Percentiles rank a stretch among this genome's conserved stretches.
These are phyloP conservation scores for Brotula barbata DNA, from an alignment of 2,797 vertebrate genomes.

Conservation along the genomic window DNA sequence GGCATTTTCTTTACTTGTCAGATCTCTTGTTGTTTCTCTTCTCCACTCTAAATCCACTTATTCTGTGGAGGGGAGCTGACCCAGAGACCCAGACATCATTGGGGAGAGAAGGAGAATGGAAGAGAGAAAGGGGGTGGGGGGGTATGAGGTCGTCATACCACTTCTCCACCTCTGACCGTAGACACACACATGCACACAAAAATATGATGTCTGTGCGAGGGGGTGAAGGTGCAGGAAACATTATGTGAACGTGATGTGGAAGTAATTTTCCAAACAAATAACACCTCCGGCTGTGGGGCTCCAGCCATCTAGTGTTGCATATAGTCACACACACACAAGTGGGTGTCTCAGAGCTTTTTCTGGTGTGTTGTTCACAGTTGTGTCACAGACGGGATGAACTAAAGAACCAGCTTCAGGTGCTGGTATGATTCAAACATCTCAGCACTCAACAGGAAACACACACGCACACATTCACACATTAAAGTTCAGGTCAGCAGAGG, in stretches of 20 bases:
- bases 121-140: no score
- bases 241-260: conserved; percentile 7
- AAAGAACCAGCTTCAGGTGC: background rate
- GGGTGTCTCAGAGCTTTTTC: conserved; percentile 12
- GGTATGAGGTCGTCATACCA: background rate
- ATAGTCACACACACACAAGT: background rate
- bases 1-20: no score
- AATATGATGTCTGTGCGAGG: no score
- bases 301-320: conserved; percentile 6
- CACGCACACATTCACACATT: background rate
- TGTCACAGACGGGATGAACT: background rate
- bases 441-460: conserved; percentile 10
- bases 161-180: background rate
- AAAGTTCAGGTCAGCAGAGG: no score
- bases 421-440: conserved; percentile 13
- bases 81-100: no score
- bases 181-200: background rate
- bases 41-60: no score
- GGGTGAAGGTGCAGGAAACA: conserved; percentile 12
- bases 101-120: no score
- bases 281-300: background rate
- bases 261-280: conserved; percentile 4
- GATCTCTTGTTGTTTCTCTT: no score
- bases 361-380: background rate
- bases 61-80: no score